phyloP scores from a whole-genome alignment of 2,888 invertebrate species.

The Ochropacha duplaris region DNA sequence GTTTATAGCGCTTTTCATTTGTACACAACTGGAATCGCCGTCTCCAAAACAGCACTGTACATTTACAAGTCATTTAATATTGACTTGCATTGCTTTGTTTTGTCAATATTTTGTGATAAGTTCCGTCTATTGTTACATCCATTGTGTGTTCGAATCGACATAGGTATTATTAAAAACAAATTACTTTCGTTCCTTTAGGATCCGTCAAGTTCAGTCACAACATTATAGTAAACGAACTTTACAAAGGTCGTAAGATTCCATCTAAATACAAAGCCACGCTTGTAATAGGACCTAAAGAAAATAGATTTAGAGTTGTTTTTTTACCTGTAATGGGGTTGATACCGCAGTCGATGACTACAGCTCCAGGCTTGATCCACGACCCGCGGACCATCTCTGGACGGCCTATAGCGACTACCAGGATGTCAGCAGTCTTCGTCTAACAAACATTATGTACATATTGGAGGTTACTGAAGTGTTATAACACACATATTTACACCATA shows the following conservation, averaged over 20 bases:
- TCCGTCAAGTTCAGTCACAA: too few species aligned
- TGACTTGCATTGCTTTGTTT: slow-evolving; percentile 16
- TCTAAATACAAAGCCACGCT: too few species aligned
- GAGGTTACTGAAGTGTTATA: too few species aligned
- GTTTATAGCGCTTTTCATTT: slow-evolving; percentile 11
- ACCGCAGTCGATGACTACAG: slow-evolving; percentile 99
- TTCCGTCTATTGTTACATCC: slow-evolving; percentile 42
- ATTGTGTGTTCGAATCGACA: slow-evolving; percentile 6
- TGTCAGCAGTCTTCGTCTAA: slow-evolving; percentile 92
- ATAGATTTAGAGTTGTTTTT: too few species aligned
- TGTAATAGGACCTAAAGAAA: too few species aligned
- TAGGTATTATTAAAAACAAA: not conserved
- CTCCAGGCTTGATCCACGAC: slow-evolving; percentile 98
- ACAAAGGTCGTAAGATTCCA: too few species aligned
- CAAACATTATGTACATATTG: slow-evolving; percentile 6
- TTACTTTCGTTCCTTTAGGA: not conserved
- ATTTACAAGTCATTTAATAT: not conserved
- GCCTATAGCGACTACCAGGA: slow-evolving; percentile 98
- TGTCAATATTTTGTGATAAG: slow-evolving; percentile 32
- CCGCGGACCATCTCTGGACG: slow-evolving; percentile 94
- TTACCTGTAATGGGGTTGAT: slow-evolving; percentile 95
- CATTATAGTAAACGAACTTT: too few species aligned
- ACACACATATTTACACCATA: too few species aligned
- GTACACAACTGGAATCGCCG: slow-evolving; percentile 3
- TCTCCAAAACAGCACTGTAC: not conserved